These are phyloP conservation scores for Phorcus lineatus DNA, from an alignment of 2,888 invertebrate genomes.

Conservation along the genomic window DNA sequence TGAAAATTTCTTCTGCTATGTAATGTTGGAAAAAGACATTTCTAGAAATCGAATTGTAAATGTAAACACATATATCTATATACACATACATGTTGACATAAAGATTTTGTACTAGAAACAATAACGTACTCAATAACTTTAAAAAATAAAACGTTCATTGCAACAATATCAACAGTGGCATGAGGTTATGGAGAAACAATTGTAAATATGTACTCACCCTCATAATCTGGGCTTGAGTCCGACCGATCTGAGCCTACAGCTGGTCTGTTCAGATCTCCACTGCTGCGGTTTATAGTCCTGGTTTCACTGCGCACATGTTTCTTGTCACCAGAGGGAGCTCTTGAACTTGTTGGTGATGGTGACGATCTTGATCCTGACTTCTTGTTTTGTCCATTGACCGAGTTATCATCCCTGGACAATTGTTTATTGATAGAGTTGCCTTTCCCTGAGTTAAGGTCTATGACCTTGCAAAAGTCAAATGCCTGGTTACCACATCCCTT, in stretches of 20 bases:
- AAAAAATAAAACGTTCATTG: no score
- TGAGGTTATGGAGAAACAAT: no score
- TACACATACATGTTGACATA: no score
- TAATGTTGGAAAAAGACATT: no score
- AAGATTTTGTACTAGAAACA: no score
- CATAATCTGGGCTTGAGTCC: slow-evolving; percentile 47
- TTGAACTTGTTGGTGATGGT: slow-evolving; percentile 35
- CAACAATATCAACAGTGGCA: no score
- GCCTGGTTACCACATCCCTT: slow-evolving; percentile 76
- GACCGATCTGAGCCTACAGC: slow-evolving; percentile 47
- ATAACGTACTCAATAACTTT: no score
- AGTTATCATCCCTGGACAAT: slow-evolving; percentile 12
- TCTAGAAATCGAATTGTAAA: no score
- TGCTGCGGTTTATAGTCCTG: slow-evolving; percentile 49
- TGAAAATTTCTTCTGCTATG: no score
- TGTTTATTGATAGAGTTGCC: background rate
- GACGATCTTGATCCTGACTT: slow-evolving; percentile 57
- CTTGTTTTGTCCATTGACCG: slow-evolving; percentile 14
- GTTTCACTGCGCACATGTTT: slow-evolving; percentile 53
- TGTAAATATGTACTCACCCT: background rate
- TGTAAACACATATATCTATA: no score
- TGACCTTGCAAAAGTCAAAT: slow-evolving; percentile 72
- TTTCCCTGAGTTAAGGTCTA: slow-evolving; percentile 41
- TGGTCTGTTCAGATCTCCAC: slow-evolving; percentile 39
- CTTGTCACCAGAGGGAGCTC: slow-evolving; percentile 29